Evolutionary conservation across 2,888 invertebrate genomes (phyloP), one percentile per base, ranked within the genome.

Genomic region (Philonicus albiceps): DNA sequence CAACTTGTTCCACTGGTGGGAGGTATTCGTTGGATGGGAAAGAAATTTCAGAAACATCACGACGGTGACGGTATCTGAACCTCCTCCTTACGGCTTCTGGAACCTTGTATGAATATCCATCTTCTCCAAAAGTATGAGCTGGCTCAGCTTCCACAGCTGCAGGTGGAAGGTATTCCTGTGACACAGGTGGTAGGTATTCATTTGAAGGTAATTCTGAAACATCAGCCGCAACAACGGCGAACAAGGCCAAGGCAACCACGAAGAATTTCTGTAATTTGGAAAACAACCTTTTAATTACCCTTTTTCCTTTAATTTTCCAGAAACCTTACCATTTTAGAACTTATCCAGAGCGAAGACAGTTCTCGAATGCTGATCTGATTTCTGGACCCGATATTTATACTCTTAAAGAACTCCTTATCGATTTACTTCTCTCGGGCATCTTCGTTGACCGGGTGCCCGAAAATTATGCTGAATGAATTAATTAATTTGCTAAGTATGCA

Each of bases 291-390:
- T 16, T 64, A 64, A 64, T 11, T 27, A 64, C 11, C 64, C 16
- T 22, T 11, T 27, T 78, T 37, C 43, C 11, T 49, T 7, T 19
- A 43, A 31, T 31, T 13, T 85, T 74, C 6, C 27, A 40, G 19
- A 40, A 73, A 11, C 8, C 74, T 85, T 74, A 85, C 85, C 85
- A 85, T 85, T 85, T 75, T 74, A 74, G 74, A 85, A 85, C 85
- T 30, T 74, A 49, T 74, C 74, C 49, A 27, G 34, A 85, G 74
- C 43, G 8, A 49, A 73, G 74, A 85, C 75, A 30, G 74, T 85
- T 75, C 85, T 74, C 74, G 49, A 85, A 74, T 85, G 85, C 49
- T 53, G 73, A 49, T 74, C 5, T 74, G 31, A 74, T 19, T 64
- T 31, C 40, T 40, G 43, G n/a, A 19, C 11, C 19, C 31, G 30